phyloP scores from a whole-genome alignment of 2,113 vertebrate species.

The Egretta garzetta region DNA sequence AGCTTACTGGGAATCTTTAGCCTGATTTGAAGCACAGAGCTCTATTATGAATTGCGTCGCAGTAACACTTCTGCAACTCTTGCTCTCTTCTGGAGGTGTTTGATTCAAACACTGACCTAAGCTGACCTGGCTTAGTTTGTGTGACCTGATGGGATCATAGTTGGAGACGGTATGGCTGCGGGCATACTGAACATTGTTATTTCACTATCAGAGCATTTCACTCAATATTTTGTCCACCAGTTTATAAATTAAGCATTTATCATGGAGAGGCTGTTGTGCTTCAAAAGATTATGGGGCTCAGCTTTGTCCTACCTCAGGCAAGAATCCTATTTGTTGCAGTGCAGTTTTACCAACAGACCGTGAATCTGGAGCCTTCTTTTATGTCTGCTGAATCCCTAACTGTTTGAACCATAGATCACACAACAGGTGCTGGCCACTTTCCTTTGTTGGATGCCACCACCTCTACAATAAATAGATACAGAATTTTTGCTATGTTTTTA shows the following conservation, averaged over 20 bases:
- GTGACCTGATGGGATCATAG: background rate
- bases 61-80: background rate
- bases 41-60: background rate
- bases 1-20: background rate
- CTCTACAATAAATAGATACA: background rate
- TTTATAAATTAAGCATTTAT: slow-evolving; percentile 14
- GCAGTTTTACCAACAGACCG: background rate
- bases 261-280: background rate
- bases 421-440: background rate
- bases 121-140: background rate
- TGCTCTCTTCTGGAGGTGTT: background rate
- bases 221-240: background rate
- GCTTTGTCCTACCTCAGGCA: background rate
- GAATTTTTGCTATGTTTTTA: background rate
- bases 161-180: background rate
- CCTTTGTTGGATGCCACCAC: background rate
- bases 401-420: background rate
- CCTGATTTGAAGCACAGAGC: background rate
- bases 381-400: background rate
- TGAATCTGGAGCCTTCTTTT: background rate
- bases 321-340: background rate
- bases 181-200: background rate
- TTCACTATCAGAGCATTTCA: background rate
- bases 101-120: background rate
- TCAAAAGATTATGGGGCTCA: background rate